A percentile compares a stretch with the other conserved stretches of the same genome.
Evolutionary conservation across 2,797 vertebrate species (phyloP).

Genomic region (Pitangus sulphuratus): DNA sequence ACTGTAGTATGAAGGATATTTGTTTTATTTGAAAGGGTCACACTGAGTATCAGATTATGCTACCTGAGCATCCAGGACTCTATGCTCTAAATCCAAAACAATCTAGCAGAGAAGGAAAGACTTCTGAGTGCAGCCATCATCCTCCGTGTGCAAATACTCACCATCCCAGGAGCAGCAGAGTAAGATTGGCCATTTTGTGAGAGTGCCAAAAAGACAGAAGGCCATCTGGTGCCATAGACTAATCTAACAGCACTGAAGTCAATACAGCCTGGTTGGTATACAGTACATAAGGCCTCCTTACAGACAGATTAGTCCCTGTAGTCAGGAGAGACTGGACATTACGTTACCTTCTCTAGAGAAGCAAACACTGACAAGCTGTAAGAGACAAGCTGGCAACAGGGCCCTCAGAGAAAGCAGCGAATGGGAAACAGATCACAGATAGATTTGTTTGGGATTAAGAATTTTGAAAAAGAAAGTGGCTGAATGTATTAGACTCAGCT

Average conservation of each 20-base stretch:
- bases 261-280: slow-evolving; percentile 29
- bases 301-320: neutral
- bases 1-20: neutral
- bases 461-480: neutral
- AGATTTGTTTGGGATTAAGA: neutral
- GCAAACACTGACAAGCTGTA: neutral
- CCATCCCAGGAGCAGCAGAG: slow-evolving; percentile 19
- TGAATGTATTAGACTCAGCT: neutral
- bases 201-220: slow-evolving; percentile 56
- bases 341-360: neutral
- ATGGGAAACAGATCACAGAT: neutral
- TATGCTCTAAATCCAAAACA: neutral
- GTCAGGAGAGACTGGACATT: slow-evolving; percentile 5
- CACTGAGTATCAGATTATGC: neutral
- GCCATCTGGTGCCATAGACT: slow-evolving; percentile 64
- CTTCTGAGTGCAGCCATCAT: neutral
- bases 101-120: neutral
- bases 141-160: slow-evolving; percentile 11
- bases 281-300: neutral
- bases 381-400: neutral
- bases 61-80: neutral
- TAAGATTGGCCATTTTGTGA: slow-evolving; percentile 52
- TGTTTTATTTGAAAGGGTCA: neutral
- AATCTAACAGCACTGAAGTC: slow-evolving; percentile 53
- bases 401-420: neutral